Conservation (phyloP, 2,113 vertebrate species). For the Anguilla rostrata region DNA sequence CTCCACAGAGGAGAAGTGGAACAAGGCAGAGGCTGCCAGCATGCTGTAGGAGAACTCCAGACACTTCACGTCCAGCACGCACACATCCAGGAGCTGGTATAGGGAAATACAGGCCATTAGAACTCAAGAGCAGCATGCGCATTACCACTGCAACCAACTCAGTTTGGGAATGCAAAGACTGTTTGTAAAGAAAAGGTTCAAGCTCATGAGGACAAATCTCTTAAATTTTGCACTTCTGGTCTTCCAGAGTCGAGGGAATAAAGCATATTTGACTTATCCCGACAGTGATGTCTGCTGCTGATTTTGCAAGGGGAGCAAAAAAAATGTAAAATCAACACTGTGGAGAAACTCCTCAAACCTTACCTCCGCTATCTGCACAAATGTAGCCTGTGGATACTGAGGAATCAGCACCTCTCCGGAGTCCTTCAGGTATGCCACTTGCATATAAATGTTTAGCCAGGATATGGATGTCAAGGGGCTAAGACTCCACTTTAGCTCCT, state of each 20-base stretch:
- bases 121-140: background rate
- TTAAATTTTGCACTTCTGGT: background rate
- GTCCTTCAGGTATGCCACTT: constrained; percentile 86
- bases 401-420: constrained; percentile 78
- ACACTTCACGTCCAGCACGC: constrained; percentile 83
- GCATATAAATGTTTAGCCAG: constrained; percentile 97
- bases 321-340: background rate
- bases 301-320: background rate
- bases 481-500: constrained; percentile 93
- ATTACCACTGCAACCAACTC: background rate
- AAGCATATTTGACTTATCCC: background rate
- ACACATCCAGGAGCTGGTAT: constrained; percentile 86
- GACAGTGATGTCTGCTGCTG: background rate
- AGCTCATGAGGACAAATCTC: background rate
- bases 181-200: background rate
- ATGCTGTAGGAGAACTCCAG: constrained; percentile 85
- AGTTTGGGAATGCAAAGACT: background rate
- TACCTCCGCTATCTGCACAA: constrained; percentile 91
- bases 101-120: background rate
- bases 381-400: constrained; percentile 86
- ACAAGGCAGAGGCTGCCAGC: constrained; percentile 90
- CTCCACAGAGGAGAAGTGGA: constrained; percentile 91
- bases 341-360: background rate
- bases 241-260: background rate
- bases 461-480: constrained; percentile 89